Evolutionary conservation across 2,888 invertebrate genomes (phyloP), one percentile per base, ranked within the genome.

Genomic region (Erebia aethiops): DNA sequence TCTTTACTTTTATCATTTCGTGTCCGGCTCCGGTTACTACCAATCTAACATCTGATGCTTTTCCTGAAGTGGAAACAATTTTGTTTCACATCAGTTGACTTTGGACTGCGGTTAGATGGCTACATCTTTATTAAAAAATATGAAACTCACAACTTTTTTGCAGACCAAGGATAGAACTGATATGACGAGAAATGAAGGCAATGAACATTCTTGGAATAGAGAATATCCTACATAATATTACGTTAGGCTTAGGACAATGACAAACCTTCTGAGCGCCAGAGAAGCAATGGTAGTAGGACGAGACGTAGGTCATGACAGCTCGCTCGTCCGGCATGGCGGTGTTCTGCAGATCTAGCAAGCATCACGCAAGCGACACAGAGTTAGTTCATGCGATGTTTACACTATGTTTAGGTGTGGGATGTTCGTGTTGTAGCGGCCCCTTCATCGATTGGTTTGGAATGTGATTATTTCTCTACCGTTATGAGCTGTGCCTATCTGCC

Each of bases 251-350:
- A 68, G 69, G 65, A 69, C 64, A 62, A 61, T 76, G 77, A 90
- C 91, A 95, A 95, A 99, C 99, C 99, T 99, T 99, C 95, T 99
- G 98, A 86, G 98, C 98, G 90, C 99, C 99, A 93, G 99, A 98
- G 96, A 99, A 99, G 95, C 99, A 98, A 95, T 99, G 99, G 95
- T 99, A 99, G 95, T 99, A 99, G 82, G 99, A 99, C 76, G 99
- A 99, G 84, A 99, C 99, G 95, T 99, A 99, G 84, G 99, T 99
- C 99, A 99, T 99, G 92, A 99, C 99, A 82, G 99, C 99, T 88
- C 99, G 95, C 95, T 99, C 99, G 94, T 99, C 99, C 84, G 99
- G 99, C 97, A 98, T 98, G 92, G 98, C 98, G 85, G 98, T 98
- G 95, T 98, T 98, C 95, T 98, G 97, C 96, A 99, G 97, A 96